These are phyloP conservation scores for Camponotus fellah DNA, from an alignment of 2,888 invertebrate species.

Conservation along the genomic window DNA sequence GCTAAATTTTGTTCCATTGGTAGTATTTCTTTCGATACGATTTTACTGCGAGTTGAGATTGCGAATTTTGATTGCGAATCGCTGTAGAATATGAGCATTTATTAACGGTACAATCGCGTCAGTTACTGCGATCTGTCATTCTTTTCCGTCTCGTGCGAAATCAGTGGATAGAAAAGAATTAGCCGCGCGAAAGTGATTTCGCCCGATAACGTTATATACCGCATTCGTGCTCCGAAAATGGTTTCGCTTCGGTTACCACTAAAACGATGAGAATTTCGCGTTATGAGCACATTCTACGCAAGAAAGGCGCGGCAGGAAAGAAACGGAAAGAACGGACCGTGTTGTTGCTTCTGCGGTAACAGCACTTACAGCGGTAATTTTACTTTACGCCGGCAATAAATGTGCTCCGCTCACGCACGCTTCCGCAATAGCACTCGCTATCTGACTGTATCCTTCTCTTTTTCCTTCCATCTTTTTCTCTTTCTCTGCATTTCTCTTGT, in stretches of 20 bases:
- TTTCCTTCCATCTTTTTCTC: constrained; percentile 9
- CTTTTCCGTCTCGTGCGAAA: constrained; percentile 1
- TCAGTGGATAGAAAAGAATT: background rate
- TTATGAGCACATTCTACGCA: constrained; percentile 61
- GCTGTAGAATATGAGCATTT: background rate
- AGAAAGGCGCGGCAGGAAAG: constrained; percentile 57
- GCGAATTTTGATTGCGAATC: background rate
- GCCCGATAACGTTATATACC: constrained; percentile 65
- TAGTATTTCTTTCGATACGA: background rate
- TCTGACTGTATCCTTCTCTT: constrained; percentile 15
- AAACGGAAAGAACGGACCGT: constrained; percentile 45
- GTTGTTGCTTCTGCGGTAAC: constrained; percentile 73
- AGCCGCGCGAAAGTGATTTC: constrained; percentile 32
- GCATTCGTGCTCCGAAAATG: constrained; percentile 79
- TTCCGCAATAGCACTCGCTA: constrained; percentile 74
- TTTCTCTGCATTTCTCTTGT: background rate
- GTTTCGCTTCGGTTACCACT: constrained; percentile 79
- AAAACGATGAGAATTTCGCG: constrained; percentile 83
- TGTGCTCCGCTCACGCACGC: constrained; percentile 80
- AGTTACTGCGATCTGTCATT: constrained; percentile 15
- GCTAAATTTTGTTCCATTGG: constrained; percentile 2
- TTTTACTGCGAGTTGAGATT: background rate
- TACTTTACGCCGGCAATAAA: constrained; percentile 83
- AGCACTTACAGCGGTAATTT: constrained; percentile 82
- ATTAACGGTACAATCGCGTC: constrained; percentile 26